phyloP scores from a whole-genome alignment of 2,888 invertebrate genomes.

The Tetranychus piercei region DNA sequence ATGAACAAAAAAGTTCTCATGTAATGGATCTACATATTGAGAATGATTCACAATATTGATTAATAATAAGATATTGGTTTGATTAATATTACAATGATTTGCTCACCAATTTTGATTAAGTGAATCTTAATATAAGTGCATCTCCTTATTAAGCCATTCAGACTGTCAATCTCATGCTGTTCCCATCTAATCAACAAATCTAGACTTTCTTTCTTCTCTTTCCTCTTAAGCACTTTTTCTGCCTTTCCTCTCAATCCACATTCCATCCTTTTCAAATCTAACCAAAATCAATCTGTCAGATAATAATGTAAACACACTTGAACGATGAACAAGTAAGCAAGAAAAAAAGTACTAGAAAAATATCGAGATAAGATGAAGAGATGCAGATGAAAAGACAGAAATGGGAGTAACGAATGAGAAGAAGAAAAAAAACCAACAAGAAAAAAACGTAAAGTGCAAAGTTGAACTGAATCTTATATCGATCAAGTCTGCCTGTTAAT shows the following conservation, averaged over 20 bases:
- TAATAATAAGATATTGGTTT: too few species aligned
- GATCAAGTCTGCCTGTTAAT: neutral
- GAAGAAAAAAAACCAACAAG: neutral
- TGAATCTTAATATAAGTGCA: neutral
- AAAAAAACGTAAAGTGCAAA: neutral
- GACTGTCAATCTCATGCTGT: neutral
- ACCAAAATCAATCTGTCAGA: neutral
- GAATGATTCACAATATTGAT: too few species aligned
- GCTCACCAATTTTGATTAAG: too few species aligned
- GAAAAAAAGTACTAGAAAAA: neutral
- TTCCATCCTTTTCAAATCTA: too few species aligned
- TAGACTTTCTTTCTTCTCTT: too few species aligned
- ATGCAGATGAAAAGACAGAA: neutral
- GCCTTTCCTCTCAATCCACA: too few species aligned
- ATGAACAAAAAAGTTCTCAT: too few species aligned
- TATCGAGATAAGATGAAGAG: neutral
- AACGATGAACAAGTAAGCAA: neutral
- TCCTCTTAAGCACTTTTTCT: too few species aligned
- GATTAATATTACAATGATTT: too few species aligned
- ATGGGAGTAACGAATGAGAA: neutral
- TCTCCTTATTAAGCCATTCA: neutral
- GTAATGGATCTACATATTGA: too few species aligned
- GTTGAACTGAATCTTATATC: neutral
- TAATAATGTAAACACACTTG: neutral
- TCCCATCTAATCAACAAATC: neutral